These are phyloP conservation scores for Phrynocephalus forsythii DNA, from an alignment of 2,797 vertebrate genomes.

Conservation along the genomic window DNA sequence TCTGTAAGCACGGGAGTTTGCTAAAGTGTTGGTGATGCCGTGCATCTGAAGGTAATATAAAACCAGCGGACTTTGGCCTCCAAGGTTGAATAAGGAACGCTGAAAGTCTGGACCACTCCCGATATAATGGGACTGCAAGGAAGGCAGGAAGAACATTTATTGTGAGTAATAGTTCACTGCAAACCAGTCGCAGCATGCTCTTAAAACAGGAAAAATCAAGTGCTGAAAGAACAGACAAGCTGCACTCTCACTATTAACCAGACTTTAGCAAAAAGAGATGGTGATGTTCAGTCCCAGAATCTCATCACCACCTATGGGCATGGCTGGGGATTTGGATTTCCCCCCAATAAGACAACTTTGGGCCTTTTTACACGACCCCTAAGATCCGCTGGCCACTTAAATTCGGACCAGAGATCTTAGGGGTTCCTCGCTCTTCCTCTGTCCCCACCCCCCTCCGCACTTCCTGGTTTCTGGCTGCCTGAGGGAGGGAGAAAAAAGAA, in stretches of 20 bases:
- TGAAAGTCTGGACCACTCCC: constrained; percentile 64
- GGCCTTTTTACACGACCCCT: no score
- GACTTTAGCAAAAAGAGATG: no score
- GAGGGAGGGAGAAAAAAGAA: no score
- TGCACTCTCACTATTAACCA: neutral
- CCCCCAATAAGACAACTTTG: no score
- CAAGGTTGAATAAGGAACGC: constrained; percentile 62
- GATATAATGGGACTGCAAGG: constrained; percentile 65
- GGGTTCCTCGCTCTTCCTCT: no score
- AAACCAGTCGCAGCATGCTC: neutral
- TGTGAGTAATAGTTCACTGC: neutral
- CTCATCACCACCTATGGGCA: no score
- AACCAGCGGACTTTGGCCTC: constrained; percentile 71
- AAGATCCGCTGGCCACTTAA: no score
- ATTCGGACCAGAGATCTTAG: no score
- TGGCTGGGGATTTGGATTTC: no score
- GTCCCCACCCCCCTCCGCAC: no score
- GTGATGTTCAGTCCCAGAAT: no score
- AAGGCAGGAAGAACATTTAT: constrained; percentile 7
- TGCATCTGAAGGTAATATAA: constrained; percentile 67
- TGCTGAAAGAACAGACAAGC: neutral
- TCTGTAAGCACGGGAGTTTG: constrained; percentile 39
- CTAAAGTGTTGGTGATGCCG: constrained; percentile 19
- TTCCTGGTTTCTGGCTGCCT: no score
- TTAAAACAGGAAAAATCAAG: neutral